Evolutionary conservation across 2,888 invertebrate species (phyloP).

Genomic region (Drosophila acutilabella): DNA sequence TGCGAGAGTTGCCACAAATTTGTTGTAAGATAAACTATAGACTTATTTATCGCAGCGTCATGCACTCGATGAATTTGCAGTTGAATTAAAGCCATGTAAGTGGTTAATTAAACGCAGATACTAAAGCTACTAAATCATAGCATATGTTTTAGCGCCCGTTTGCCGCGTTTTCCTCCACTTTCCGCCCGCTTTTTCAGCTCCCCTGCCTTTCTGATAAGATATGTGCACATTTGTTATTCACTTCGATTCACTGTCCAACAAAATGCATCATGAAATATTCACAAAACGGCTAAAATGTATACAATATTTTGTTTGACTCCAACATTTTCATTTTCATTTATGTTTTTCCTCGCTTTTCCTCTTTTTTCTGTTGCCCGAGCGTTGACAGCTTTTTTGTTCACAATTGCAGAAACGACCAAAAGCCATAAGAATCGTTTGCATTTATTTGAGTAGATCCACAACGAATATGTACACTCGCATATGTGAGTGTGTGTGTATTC

Average conservation of each 20-base stretch:
- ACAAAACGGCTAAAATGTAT: slow-evolving; percentile 12
- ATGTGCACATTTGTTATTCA: slow-evolving; percentile 44
- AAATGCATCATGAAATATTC: slow-evolving; percentile 67
- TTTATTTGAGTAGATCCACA: slow-evolving; percentile 46
- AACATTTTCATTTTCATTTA: slow-evolving; percentile 40
- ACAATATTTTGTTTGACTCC: slow-evolving; percentile 19
- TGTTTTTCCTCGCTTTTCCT: slow-evolving; percentile 10
- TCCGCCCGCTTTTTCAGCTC: background rate
- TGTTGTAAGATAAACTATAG: slow-evolving; percentile 38
- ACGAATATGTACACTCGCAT: slow-evolving; percentile 17
- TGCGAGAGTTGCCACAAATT: slow-evolving; percentile 46
- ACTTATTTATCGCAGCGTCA: slow-evolving; percentile 52
- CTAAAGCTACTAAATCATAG: slow-evolving; percentile 60
- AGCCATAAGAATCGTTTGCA: slow-evolving; percentile 60
- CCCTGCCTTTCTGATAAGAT: slow-evolving; percentile 57
- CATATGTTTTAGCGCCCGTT: slow-evolving; percentile 67
- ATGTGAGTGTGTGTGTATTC: slow-evolving; percentile 44
- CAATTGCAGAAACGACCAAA: slow-evolving; percentile 52
- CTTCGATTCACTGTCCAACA: slow-evolving; percentile 39
- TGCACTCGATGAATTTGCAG: slow-evolving; percentile 57
- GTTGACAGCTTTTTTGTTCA: slow-evolving; percentile 73
- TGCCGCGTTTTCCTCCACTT: no score
- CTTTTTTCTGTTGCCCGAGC: slow-evolving; percentile 37
- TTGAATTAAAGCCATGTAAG: slow-evolving; percentile 80
- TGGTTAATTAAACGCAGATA: slow-evolving; percentile 74